Base-by-base conservation (phyloP, 2,797 vertebrate genomes). In the Somateria mollissima region DNA sequence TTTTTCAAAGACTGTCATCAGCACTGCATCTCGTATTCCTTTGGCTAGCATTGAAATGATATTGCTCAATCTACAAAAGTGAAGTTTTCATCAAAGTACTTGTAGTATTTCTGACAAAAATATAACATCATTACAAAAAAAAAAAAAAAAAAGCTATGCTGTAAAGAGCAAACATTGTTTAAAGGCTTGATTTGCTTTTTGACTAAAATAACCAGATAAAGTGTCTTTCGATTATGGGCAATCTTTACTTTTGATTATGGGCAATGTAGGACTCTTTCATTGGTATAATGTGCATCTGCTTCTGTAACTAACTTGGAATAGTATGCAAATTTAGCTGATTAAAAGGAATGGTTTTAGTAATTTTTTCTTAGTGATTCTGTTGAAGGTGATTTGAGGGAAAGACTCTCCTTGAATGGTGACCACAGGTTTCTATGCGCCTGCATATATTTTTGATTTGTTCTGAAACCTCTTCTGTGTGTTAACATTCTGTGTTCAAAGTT, bases 391-490 rank as follows among this genome's bases (percentile, higher is more conserved):
- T 4, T 20, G 37, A 74, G 65, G 70, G 27, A 14, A 53, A 39
- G 86, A 8, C 19, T 72, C n/a, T 53, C 77, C 66, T 28, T 37
- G 58, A n/a, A 12, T 20, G 10, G 53, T 72, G 89, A 49, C 47
- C 54, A 2, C 58, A 77, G 80, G 54, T 64, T 71, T 66, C 49
- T 81, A 13, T 87, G 84, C 56, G 53, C 51, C 89, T 62, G 73
- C n/a, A 12, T 71, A 27, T 45, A n/a, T 81, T 85, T 89, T 67
- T 28, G 45, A 45, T 37, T 73, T 60, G 56, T 25, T 87, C 76
- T 88, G 41, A 69, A 94, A 81, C 25, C 85, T 30, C 57, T 70
- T 17, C 14, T 27, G 96, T 98, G 92, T 94, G 97, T 77, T 98
- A 95, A 96, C 96, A 84, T 95, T 89, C 92, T 25, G 70, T 39